These are phyloP conservation scores for Papio anubis DNA, from an alignment of 2,113 vertebrate genomes.

Conservation along the genomic window DNA sequence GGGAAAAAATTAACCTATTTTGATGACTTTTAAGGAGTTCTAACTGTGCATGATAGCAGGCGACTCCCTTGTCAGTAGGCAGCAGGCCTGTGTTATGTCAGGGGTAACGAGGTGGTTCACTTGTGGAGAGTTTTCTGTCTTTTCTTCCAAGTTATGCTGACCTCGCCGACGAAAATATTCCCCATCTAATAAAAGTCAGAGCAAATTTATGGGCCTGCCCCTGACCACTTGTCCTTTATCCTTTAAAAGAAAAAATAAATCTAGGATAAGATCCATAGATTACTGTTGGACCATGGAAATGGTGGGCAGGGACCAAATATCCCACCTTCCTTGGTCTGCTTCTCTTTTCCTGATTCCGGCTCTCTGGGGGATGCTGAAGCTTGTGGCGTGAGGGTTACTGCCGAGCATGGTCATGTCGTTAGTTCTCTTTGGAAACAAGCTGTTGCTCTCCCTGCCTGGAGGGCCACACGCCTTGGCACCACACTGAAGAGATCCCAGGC, in stretches of 20 bases:
- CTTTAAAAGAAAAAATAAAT: slow-evolving; percentile 53
- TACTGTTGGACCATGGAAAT: neutral
- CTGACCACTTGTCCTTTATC: slow-evolving; percentile 52
- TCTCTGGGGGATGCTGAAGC: neutral
- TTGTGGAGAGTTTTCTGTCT: slow-evolving; percentile 13
- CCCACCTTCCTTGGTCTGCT: neutral
- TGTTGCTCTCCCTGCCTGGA: neutral
- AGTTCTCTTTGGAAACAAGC: neutral
- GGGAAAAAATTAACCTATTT: neutral
- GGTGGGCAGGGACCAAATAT: neutral
- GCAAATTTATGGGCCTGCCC: slow-evolving; percentile 53
- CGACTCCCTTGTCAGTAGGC: neutral
- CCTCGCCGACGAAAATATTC: slow-evolving; percentile 45
- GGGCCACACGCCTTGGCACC: neutral
- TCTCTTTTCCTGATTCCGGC: neutral
- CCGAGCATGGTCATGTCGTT: neutral
- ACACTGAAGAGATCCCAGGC: neutral
- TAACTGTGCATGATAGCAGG: neutral
- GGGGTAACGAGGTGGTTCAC: neutral
- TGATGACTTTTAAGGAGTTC: slow-evolving; percentile 29
- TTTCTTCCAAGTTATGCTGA: slow-evolving; percentile 43
- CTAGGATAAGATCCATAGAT: slow-evolving; percentile 40
- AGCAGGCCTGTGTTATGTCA: slow-evolving; percentile 62
- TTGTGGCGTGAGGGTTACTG: neutral
- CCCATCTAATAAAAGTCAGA: slow-evolving; percentile 62